Evolutionary conservation across 2,797 vertebrate genomes (phyloP).

Genomic region (Sebastes vulpes): DNA sequence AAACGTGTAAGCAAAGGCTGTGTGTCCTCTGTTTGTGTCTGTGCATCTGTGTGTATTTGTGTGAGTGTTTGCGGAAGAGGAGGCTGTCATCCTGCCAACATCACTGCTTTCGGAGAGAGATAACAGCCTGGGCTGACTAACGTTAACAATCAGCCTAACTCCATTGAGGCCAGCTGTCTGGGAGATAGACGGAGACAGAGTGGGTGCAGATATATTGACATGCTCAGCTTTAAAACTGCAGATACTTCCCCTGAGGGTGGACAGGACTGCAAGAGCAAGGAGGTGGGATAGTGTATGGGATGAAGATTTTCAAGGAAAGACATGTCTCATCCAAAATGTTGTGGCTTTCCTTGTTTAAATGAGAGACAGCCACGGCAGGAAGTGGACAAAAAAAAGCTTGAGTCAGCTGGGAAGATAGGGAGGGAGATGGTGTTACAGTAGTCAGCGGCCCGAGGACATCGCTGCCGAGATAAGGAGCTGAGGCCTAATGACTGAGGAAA

Average conservation of each 20-base stretch:
- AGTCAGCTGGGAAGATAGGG: conserved; percentile 46
- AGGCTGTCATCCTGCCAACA: conserved; percentile 59
- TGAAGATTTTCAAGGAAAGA: conserved; percentile 48
- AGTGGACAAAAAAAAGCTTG: conserved; percentile 18
- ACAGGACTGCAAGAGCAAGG: conserved; percentile 33
- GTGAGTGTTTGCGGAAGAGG: conserved; percentile 33
- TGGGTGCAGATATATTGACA: conserved; percentile 71
- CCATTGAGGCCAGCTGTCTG: conserved; percentile 58
- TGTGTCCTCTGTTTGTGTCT: conserved; percentile 41
- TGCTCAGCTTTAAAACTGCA: conserved; percentile 50
- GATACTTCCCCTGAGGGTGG: conserved; percentile 49
- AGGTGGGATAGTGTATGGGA: conserved; percentile 28
- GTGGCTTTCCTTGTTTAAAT: conserved; percentile 48
- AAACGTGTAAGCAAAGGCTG: conserved; percentile 30
- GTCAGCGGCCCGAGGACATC: conserved; percentile 61
- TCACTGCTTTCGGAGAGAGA: conserved; percentile 47
- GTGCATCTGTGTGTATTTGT: conserved; percentile 31
- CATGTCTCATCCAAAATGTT: conserved; percentile 35
- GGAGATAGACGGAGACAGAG: conserved; percentile 67
- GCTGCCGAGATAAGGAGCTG: conserved; percentile 66
- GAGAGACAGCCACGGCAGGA: conserved; percentile 39
- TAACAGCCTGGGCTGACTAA: conserved; percentile 61
- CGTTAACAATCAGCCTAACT: conserved; percentile 62
- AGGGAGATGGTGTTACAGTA: conserved; percentile 54
- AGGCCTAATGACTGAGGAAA: conserved; percentile 76